phyloP scores from a whole-genome alignment of 2,888 invertebrate genomes.

The Cerceris rybyensis region DNA sequence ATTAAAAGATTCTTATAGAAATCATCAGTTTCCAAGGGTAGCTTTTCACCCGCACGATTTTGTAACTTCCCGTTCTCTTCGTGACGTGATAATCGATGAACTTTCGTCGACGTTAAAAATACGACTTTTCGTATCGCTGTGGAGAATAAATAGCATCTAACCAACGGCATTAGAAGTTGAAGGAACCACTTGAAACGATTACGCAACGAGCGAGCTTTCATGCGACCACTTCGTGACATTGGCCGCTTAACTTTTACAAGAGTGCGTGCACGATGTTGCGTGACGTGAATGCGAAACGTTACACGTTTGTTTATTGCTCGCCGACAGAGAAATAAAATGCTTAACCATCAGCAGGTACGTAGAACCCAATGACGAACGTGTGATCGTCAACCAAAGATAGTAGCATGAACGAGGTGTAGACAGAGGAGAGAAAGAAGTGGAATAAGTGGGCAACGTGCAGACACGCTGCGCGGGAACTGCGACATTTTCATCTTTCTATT shows the following conservation, averaged over 20 bases:
- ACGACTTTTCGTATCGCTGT: background rate
- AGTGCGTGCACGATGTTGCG: slow-evolving; percentile 19
- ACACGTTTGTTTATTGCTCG: background rate
- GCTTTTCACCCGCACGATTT: no score
- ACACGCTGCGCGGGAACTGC: no score
- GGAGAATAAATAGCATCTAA: background rate
- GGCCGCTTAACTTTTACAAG: slow-evolving; percentile 13
- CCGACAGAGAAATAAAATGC: background rate
- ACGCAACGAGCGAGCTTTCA: slow-evolving; percentile 10
- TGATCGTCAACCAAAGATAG: background rate
- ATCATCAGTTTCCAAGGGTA: no score
- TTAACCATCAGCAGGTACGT: background rate
- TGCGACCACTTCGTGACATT: slow-evolving; percentile 9
- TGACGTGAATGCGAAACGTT: slow-evolving; percentile 11
- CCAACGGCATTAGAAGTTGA: background rate
- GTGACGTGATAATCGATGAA: background rate
- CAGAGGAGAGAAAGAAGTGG: no score
- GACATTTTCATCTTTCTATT: no score
- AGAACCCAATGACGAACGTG: background rate
- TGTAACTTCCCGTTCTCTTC: no score
- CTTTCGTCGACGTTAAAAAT: background rate
- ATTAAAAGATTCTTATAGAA: no score
- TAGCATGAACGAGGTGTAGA: background rate
- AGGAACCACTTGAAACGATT: slow-evolving; percentile 4
- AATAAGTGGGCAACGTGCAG: no score